These are phyloP conservation scores for Elegia similella DNA, from an alignment of 2,888 invertebrate genomes.

Conservation along the genomic window DNA sequence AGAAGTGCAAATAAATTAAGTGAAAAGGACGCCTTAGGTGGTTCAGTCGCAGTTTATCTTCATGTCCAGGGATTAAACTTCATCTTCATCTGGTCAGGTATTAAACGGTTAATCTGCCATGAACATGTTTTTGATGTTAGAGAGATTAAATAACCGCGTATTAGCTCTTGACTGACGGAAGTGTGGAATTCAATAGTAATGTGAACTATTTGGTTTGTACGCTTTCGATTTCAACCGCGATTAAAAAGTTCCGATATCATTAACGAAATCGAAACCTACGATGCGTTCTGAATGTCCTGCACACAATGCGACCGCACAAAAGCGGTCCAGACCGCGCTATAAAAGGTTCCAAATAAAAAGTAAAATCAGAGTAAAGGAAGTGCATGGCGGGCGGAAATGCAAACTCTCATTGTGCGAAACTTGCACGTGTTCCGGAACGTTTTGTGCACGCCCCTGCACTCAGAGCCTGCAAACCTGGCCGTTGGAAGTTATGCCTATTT, in stretches of 20 bases:
- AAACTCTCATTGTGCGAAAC: conserved; percentile 77
- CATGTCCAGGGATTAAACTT: too few species aligned
- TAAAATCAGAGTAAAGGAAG: conserved; percentile 78
- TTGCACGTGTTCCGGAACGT: conserved; percentile 79
- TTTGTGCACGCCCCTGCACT: conserved; percentile 67
- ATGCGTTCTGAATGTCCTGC: conserved; percentile 74
- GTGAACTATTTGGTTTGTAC: conserved; percentile 43
- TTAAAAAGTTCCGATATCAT: conserved; percentile 75
- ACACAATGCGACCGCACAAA: conserved; percentile 67
- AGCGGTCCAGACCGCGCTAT: conserved; percentile 65
- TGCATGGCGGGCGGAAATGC: conserved; percentile 80
- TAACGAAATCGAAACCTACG: conserved; percentile 80
- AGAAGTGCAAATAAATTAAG: conserved; percentile 70
- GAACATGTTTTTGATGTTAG: conserved; percentile 48
- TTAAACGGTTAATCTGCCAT: conserved; percentile 56
- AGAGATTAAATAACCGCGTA: conserved; percentile 36
- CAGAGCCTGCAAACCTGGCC: conserved; percentile 52
- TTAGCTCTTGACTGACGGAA: conserved; percentile 21
- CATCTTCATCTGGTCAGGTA: conserved; percentile 41
- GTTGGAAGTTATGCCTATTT: conserved; percentile 50
- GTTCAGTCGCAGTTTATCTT: conserved; percentile 51
- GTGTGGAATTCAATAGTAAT: conserved; percentile 28
- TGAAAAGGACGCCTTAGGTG: conserved; percentile 51
- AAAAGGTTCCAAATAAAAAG: conserved; percentile 75
- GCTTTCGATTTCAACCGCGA: conserved; percentile 73